A percentile compares a stretch with the other conserved stretches of the same genome.
Evolutionary conservation across 2,113 vertebrate species (phyloP).

Genomic region (Promerops cafer): DNA sequence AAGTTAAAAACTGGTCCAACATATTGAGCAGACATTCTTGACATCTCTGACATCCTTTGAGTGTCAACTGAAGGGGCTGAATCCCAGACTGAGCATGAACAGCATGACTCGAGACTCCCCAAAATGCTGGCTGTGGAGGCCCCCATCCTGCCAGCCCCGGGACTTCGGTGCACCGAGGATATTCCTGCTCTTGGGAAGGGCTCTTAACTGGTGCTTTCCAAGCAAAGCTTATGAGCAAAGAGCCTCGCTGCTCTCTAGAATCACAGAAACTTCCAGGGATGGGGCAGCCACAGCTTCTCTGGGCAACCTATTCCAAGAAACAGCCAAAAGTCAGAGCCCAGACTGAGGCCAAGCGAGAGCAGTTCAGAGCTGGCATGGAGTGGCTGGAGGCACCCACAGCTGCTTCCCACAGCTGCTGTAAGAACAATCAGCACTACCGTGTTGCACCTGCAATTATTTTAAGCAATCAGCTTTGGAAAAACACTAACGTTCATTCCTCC

Average conservation of each 20-base stretch:
- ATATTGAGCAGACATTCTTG: neutral
- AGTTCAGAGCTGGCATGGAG: fast-evolving
- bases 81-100: neutral
- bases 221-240: neutral
- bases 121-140: fast-evolving
- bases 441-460: neutral
- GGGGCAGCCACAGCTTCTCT: neutral
- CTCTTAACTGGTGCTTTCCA: neutral
- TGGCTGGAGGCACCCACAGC: neutral
- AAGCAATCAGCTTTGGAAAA: neutral
- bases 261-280: neutral
- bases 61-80: neutral
- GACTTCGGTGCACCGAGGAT: fast-evolving
- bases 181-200: neutral
- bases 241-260: fast-evolving
- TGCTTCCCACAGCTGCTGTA: neutral
- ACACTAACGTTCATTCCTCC: neutral
- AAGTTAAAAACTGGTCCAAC: neutral
- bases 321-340: neutral
- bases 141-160: neutral
- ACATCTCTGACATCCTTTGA: neutral
- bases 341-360: neutral
- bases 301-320: neutral
- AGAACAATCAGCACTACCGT: neutral
- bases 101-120: fast-evolving